Base-by-base conservation (phyloP, 2,888 invertebrate species). In the Clivina fossor region DNA sequence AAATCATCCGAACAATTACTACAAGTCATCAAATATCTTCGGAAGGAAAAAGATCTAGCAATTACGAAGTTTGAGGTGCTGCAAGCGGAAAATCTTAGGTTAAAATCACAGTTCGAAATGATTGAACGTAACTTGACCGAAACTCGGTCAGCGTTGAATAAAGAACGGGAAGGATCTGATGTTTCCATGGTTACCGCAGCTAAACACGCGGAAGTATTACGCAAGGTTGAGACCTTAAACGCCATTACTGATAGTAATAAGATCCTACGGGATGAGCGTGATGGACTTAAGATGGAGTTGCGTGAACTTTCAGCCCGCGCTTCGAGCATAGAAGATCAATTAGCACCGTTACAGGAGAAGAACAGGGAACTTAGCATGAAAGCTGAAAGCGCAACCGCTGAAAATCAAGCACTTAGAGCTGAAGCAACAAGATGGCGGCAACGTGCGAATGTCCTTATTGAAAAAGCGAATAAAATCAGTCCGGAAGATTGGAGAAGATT, bases 171-270 rank as follows among this genome's bases (percentile, higher is more conserved):
- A 65, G 83, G 83, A 63, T 81, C 83, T 1, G 90, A 93, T 75
- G 84, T 86, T 0, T 81, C 82, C 54, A 81, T 88, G 49, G 83
- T 89, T 2, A 89, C 92, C 2, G 83, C 88, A 1, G 81, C 85
- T 18, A 90, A 88, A 69, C 94, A 95, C 70, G 84, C 90, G 3
- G 93, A 95, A 71, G 81, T 96, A 59, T 74, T 96, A 65, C 81
- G 91, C 49, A 93, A 93, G 77, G 84, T 90, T 3, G 95, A 96
- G 75, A 93, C 92, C 0, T 74, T 95, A 9, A 93, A 94, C 76
- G 89, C 96, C 1, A 82, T 97, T 41, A 89, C 91, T 0, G 97
- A 97, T 69, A 94, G 94, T 65, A 97, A 96, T 72, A 81, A 91
- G 68, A 81, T 90, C 58, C 76, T 97, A 60, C 80, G 95, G 53